These are phyloP conservation scores for Drosophila bocki DNA, from an alignment of 1,140 invertebrate genomes.

Conservation along the genomic window DNA sequence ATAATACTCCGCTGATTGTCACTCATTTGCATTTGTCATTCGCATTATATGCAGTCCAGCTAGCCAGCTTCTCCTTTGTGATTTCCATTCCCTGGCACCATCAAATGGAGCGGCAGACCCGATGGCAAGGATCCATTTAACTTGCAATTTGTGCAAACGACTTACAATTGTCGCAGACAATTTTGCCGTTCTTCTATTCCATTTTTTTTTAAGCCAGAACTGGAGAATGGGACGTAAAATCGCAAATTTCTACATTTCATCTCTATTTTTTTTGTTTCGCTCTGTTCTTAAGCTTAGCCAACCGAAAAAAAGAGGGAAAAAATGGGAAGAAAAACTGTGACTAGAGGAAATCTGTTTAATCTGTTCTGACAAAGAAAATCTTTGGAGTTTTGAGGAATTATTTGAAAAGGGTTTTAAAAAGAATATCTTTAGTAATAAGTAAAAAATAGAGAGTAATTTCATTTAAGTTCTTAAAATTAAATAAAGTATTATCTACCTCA, in stretches of 20 bases:
- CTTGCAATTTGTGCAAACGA: slow-evolving; percentile 61
- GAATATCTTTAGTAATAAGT: background rate
- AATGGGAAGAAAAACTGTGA: background rate
- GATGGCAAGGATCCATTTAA: slow-evolving; percentile 54
- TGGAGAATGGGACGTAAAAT: slow-evolving; percentile 38
- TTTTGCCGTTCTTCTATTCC: slow-evolving; percentile 13
- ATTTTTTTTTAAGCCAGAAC: background rate
- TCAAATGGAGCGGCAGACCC: slow-evolving; percentile 46
- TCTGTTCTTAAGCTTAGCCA: slow-evolving; percentile 15
- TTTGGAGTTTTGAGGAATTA: background rate
- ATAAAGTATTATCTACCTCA: background rate
- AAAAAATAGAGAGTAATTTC: too few species aligned
- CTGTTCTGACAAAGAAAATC: slow-evolving; percentile 4
- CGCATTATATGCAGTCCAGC: slow-evolving; percentile 20
- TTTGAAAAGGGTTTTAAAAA: background rate
- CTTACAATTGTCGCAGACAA: slow-evolving; percentile 60
- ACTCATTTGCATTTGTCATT: slow-evolving; percentile 46
- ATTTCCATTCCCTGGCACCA: slow-evolving; percentile 18
- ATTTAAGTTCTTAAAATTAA: background rate
- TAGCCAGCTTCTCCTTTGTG: background rate
- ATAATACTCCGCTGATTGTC: slow-evolving; percentile 48
- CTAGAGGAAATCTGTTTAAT: slow-evolving; percentile 1
- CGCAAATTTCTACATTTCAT: slow-evolving; percentile 47
- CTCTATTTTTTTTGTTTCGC: slow-evolving; percentile 9
- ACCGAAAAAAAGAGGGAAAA: slow-evolving; percentile 11